Percentiles rank a stretch among this genome's conserved stretches.
These are phyloP conservation scores for Cacatua alba DNA, from an alignment of 2,113 vertebrate genomes.

Conservation along the genomic window DNA sequence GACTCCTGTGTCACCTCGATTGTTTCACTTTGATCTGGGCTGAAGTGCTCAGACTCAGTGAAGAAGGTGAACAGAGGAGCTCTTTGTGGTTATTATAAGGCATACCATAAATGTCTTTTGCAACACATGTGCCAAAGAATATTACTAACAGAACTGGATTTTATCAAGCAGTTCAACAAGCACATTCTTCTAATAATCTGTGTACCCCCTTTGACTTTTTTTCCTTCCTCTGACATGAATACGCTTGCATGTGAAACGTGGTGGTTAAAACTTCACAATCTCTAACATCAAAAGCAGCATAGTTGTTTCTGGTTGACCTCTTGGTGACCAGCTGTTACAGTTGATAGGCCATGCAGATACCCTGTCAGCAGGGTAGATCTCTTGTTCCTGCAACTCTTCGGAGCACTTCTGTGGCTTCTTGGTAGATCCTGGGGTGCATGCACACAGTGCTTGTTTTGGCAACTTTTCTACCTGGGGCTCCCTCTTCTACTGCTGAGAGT, in stretches of 20 bases:
- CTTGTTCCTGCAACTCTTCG: background rate
- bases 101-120: rapidly evolving
- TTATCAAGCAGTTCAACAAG: background rate
- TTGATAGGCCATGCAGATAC: background rate
- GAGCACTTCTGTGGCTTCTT: background rate
- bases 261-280: background rate
- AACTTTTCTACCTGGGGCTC: background rate
- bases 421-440: background rate
- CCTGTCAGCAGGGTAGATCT: background rate
- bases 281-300: background rate
- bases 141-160: background rate
- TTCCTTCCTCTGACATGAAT: rapidly evolving
- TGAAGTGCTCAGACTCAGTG: rapidly evolving
- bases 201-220: background rate
- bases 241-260: rapidly evolving
- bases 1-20: rapidly evolving
- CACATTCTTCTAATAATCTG: background rate
- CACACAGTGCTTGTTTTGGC: background rate
- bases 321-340: background rate
- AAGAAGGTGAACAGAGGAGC: background rate
- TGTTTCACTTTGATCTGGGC: background rate
- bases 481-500: background rate
- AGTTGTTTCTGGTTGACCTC: background rate
- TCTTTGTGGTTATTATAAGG: rapidly evolving
- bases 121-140: background rate